Base-by-base conservation (phyloP, 2,113 vertebrate genomes). In the Trachemys scripta region DNA sequence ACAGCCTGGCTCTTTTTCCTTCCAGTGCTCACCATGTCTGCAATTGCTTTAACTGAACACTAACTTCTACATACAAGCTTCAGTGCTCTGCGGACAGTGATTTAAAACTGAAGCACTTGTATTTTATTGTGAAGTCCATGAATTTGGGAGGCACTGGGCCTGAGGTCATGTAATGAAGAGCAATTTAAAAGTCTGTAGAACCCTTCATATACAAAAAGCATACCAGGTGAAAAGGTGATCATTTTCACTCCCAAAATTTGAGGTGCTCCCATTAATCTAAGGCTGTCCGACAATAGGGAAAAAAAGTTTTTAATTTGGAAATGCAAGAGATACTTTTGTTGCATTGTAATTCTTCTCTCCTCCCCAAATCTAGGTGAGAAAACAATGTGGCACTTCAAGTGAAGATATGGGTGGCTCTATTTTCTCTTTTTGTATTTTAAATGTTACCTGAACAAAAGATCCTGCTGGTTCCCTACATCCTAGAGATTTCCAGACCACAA, bases 401-500 rank as follows among this genome's bases (percentile, higher is more conserved):
- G 49, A 38, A 93, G 84, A 95, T 80, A 94, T 94, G 95, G 95
- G 75, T 92, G 97, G 80, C 85, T 96, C 84, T 96, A 90, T 54
- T 96, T 96, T 86, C 82, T 95, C 94, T 96, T 90, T 88, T 95
- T 94, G 65, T 19, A 62, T 87, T 92, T 95, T 91, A 97, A 96
- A 76, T 59, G 65, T 96, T 95, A 97, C 88, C 91, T 95, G 89
- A 97, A 94, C 82, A 98, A 88, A 47, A 97, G 62, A 94, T 90
- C 88, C 89, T 65, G 95, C 90, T 65, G 22, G 86, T 65, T 94
- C 79, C 87, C 96, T 94, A 94, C 95, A 93, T 49, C 91, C 96
- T 96, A 92, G 91, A 92, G 88, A 96, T 95, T 97, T 96, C 96
- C 95, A 96, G 91, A 97, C 78, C 96, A 93, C 65, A 97, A 95